Evolutionary conservation across 1,140 invertebrate species (phyloP).

Genomic region (Anastrepha obliqua): DNA sequence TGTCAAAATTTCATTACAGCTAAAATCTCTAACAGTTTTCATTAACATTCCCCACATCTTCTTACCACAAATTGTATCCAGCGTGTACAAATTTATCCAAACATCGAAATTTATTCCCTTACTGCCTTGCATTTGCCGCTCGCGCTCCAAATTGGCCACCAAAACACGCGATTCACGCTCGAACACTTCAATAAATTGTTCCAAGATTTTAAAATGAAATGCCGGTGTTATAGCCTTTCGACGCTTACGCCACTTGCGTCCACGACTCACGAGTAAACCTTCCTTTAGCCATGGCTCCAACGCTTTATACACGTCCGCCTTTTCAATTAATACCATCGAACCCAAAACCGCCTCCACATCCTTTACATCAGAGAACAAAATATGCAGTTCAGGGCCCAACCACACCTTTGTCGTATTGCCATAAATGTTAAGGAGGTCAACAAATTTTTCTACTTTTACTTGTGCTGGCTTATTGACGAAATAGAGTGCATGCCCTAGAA

Average conservation of each 20-base stretch:
- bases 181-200: constrained; percentile 84
- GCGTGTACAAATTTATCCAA: constrained; percentile 79
- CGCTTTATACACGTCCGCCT: constrained; percentile 75
- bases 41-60: neutral
- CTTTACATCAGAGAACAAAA: constrained; percentile 63
- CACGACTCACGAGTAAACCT: constrained; percentile 80
- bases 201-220: constrained; percentile 91
- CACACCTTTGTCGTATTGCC: constrained; percentile 60
- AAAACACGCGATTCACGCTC: constrained; percentile 81
- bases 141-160: constrained; percentile 76
- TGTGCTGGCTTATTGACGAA: constrained; percentile 65
- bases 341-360: constrained; percentile 65
- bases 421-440: constrained; percentile 22
- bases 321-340: constrained; percentile 63
- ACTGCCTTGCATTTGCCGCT: constrained; percentile 58
- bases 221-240: constrained; percentile 89
- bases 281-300: constrained; percentile 84
- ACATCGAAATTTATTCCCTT: constrained; percentile 78
- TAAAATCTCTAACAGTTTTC: too few species aligned
- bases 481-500: constrained; percentile 68
- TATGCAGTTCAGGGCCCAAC: constrained; percentile 64
- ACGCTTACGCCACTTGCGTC: constrained; percentile 84
- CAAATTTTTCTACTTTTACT: constrained; percentile 42
- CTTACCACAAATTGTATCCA: constrained; percentile 86
- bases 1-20: too few species aligned